Evolutionary conservation across 2,797 vertebrate species (phyloP), one percentile per base, ranked within the genome.

Genomic region (Melanotaenia parkinsoni): DNA sequence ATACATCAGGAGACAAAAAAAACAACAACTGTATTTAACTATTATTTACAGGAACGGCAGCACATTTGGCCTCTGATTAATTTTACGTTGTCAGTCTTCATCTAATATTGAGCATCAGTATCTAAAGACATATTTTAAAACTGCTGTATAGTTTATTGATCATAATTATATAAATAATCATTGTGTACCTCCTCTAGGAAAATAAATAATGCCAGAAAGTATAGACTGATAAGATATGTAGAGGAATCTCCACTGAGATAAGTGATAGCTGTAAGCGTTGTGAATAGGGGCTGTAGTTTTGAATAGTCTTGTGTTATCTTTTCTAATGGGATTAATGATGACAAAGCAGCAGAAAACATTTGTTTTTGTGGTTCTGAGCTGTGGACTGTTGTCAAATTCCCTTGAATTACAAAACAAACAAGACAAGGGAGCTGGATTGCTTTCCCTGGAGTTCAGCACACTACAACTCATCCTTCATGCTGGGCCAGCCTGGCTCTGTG

Each of bases 351-450:
- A 66, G 65, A 45, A 70, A 77, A 71, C 75, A 24, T 53, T 58
- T 67, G 33, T 77, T 83, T 85, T 76, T 84, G 67, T 81, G 80
- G 40, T 80, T 67, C 85, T 82, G 77, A 81, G 81, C 81, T 75
- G 77, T 63, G 61, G 81, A 86, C 78, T 79, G 50, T 83, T 91
- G 92, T 93, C 92, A 89, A 81, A 87, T 84, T 78, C 80, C 86
- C 76, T 86, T 88, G 91, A 92, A 94, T 93, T 91, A 92, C 92
- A 90, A 92, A 93, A 93, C 92, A 91, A 92, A 91, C 90, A 90
- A 73, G 92, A 92, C 88, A 87, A 84, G 77, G 80, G 81, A 75
- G 73, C 77, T 40, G 73, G 75, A 77, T 77, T 51, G 72, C 70
- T 80, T 86, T 89, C 93, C 92, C 92, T 88, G 84, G 93, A 94